Percentiles rank a stretch among this genome's conserved stretches.
Conservation (phyloP, 2,888 invertebrate species). For the Oligia latruncula region DNA sequence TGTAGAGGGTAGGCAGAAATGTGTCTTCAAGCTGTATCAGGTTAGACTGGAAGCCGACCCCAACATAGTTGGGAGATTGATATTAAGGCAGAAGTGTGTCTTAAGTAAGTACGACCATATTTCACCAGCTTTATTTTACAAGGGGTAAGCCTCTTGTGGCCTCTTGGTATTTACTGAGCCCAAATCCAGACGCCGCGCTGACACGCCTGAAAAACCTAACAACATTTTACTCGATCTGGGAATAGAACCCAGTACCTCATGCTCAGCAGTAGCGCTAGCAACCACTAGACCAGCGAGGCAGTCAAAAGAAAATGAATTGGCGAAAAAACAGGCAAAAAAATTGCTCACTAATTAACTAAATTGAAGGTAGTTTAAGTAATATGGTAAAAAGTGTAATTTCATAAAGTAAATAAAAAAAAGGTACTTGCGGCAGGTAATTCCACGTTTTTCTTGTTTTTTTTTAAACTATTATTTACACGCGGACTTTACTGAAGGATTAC, state of each 20-base stretch:
- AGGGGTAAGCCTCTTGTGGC: neutral
- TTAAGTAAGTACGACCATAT: neutral
- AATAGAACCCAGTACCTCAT: neutral
- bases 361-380: neutral
- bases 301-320: neutral
- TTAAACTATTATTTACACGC: neutral
- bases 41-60: neutral
- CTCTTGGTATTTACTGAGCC: neutral
- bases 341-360: slow-evolving; percentile 4
- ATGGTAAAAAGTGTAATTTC: slow-evolving; percentile 17
- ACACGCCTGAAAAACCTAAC: neutral
- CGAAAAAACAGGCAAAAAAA: neutral
- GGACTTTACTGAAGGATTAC: neutral
- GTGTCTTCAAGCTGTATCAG: too few relatives aligned
- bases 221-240: neutral
- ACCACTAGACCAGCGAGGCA: neutral
- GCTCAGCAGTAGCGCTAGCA: neutral
- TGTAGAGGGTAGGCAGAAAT: neutral
- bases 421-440: neutral
- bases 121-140: neutral
- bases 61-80: neutral
- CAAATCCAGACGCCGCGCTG: neutral
- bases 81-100: neutral
- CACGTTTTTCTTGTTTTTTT: neutral
- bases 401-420: slow-evolving; percentile 10